A percentile compares a stretch with the other conserved stretches of the same genome.
These are phyloP conservation scores for Isoperla grammatica DNA, from an alignment of 2,888 invertebrate species.

Conservation along the genomic window DNA sequence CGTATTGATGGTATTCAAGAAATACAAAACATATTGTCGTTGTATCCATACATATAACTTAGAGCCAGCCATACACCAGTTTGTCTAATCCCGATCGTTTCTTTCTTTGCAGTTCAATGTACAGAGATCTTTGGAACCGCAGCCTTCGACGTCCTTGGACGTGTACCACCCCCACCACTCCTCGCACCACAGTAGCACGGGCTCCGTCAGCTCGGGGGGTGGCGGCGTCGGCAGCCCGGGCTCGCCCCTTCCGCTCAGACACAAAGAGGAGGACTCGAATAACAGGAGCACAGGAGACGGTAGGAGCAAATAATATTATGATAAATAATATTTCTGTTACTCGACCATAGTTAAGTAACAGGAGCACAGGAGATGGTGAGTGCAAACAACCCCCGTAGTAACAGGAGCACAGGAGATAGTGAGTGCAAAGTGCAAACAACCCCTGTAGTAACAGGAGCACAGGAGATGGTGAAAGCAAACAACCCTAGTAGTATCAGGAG, in stretches of 20 bases:
- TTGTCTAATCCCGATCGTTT: conserved; percentile 4
- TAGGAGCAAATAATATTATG: too few species aligned
- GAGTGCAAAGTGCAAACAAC: conserved; percentile 25
- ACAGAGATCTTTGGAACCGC: conserved; percentile 23
- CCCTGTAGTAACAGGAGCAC: background rate
- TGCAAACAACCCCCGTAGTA: too few species aligned
- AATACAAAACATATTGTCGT: too few species aligned
- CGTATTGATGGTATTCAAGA: too few species aligned
- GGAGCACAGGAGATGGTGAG: too few species aligned
- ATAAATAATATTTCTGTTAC: too few species aligned
- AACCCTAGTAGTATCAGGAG: too few species aligned
- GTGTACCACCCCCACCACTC: conserved; percentile 16
- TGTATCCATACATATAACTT: too few species aligned
- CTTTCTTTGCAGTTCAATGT: conserved; percentile 25
- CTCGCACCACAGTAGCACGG: conserved; percentile 30
- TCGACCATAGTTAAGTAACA: too few species aligned
- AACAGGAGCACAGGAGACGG: background rate
- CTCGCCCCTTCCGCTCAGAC: conserved; percentile 31
- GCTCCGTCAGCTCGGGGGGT: conserved; percentile 45
- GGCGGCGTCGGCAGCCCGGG: conserved; percentile 39
- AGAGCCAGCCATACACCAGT: too few species aligned
- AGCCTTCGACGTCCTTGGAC: conserved; percentile 14
- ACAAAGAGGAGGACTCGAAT: conserved; percentile 56
- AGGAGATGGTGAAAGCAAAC: too few species aligned
- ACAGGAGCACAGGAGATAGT: conserved; percentile 58